phyloP scores from a whole-genome alignment of 2,888 invertebrate species.

The Hirtodrosophila confusa region DNA sequence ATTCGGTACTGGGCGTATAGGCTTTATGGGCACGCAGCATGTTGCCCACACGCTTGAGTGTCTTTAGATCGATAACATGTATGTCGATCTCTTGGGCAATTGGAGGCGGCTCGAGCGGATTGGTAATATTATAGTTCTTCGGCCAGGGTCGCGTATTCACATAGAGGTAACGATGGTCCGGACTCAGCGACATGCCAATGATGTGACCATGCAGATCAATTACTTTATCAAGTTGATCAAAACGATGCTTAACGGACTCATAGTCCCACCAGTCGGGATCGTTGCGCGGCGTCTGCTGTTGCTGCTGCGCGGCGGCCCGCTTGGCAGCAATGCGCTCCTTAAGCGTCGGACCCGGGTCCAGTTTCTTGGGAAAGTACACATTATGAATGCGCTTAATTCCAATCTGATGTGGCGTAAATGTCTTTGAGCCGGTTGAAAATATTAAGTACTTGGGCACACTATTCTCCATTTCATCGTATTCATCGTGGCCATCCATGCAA shows the following conservation, averaged over 20 bases:
- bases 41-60: constrained; percentile 90
- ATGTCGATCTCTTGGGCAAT: constrained; percentile 94
- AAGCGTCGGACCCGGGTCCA: constrained; percentile 89
- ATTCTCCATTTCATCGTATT: constrained; percentile 87
- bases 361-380: constrained; percentile 88
- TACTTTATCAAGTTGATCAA: constrained; percentile 90
- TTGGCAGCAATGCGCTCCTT: constrained; percentile 88
- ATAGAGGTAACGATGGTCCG: constrained; percentile 92
- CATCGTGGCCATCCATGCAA: constrained; percentile 83
- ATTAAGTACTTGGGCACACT: constrained; percentile 87
- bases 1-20: constrained; percentile 93
- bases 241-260: constrained; percentile 88
- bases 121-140: constrained; percentile 89
- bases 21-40: constrained; percentile 92
- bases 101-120: constrained; percentile 92
- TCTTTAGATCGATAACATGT: constrained; percentile 92
- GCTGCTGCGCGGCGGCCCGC: constrained; percentile 60
- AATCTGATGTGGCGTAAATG: constrained; percentile 94
- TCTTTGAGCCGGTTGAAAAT: constrained; percentile 92
- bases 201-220: constrained; percentile 94
- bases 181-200: constrained; percentile 93
- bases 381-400: constrained; percentile 90
- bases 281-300: constrained; percentile 83
- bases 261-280: constrained; percentile 89
- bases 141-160: constrained; percentile 94